These are phyloP conservation scores for Theretra japonica DNA, from an alignment of 2,888 invertebrate species.

Conservation along the genomic window DNA sequence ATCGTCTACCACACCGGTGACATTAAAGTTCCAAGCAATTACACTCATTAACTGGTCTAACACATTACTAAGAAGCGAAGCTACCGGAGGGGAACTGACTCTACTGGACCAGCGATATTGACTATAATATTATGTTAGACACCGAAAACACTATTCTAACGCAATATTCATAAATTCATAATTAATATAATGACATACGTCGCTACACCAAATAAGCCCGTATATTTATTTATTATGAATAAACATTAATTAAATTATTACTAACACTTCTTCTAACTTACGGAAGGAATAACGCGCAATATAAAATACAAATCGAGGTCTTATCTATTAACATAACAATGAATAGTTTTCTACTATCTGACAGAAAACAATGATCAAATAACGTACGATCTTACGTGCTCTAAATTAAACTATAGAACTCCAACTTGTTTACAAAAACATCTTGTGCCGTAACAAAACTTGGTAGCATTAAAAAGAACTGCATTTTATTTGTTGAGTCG, in stretches of 20 bases:
- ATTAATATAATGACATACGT: neutral
- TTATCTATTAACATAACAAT: neutral
- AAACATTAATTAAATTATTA: slow-evolving; percentile 1
- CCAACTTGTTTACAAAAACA: neutral
- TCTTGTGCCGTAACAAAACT: no score
- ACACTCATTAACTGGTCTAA: neutral
- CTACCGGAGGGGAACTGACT: slow-evolving; percentile 13
- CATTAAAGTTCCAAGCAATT: slow-evolving; percentile 3
- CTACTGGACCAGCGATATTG: slow-evolving; percentile 9
- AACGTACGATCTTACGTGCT: neutral
- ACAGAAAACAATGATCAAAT: neutral
- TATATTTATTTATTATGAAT: slow-evolving; percentile 1
- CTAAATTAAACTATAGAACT: neutral
- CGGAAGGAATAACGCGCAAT: neutral
- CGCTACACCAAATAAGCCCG: slow-evolving; percentile 9
- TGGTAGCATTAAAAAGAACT: neutral
- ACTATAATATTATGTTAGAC: slow-evolving; percentile 3
- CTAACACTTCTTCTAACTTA: neutral
- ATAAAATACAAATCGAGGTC: neutral
- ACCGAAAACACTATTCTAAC: slow-evolving; percentile 7
- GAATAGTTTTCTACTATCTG: neutral
- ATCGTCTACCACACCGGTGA: neutral
- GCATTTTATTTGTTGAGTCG: neutral
- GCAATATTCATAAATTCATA: neutral
- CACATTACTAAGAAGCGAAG: neutral